Evolutionary conservation across 1,140 invertebrate species (phyloP), one percentile per base, ranked within the genome.

Genomic region (Oppia nitens): DNA sequence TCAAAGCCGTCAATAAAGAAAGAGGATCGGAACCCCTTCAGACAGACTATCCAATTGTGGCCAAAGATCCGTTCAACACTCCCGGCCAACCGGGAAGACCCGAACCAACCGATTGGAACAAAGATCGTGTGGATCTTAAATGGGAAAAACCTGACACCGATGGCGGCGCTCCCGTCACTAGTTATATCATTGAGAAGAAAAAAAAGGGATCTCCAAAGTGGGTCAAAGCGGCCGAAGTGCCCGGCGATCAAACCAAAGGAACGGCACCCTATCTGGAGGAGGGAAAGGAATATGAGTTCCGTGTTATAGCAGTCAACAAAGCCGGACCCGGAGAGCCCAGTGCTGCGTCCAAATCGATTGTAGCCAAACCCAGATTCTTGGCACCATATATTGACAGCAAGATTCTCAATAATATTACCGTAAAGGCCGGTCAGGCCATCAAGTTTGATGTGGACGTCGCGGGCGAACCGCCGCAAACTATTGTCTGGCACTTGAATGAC

Each of bases 1-100:
- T 98, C 0, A 93, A 87, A 69, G 94, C 95, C n/a, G 80, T 97
- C 50, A 99, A 98, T 68, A 87, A 92, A 56, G 90, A 98, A 75
- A 95, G 90, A 93, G 65, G 69, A 74, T 94, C 91, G 24, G 93
- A 98, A 66, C 90, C 92, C 17, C 69, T 98, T 53, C 84, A 86
- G 65, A 89, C 91, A 14, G 79, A 78, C 21, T 85, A 92, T 69
- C 84, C 92, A 14, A 87, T 98, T 64, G 81, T 80, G 62, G 92
- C 93, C 0, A 87, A 89, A 74, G 86, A 94, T 85, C 91, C 93
- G 66, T 97, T 94, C 73, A 83, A 95, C 77, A 79, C 83, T 53
- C 92, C 94, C 2, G 85, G 84, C 47, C 79, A 88, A 17, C 91
- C 92, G 59, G 89, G 92, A 48, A 78, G 80, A 45, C 92, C 93